Evolutionary conservation across 2,888 invertebrate genomes (phyloP).

Genomic region (Ligdia adustata): DNA sequence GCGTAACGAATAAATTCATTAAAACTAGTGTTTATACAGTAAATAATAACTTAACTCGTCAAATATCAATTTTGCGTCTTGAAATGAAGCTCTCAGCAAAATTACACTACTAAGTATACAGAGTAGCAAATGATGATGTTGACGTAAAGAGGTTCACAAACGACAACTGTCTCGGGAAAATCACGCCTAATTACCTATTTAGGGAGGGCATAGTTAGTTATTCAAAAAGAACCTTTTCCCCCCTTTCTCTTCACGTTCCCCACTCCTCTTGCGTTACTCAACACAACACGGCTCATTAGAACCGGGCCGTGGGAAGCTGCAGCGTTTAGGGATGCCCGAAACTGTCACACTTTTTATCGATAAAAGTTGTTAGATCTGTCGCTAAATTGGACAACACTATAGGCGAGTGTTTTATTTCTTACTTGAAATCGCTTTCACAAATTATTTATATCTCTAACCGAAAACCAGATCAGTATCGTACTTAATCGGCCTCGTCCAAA

Average conservation of each 20-base stretch:
- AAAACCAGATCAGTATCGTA: too few relatives aligned
- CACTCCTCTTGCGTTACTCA: slow-evolving; percentile 60
- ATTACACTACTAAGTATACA: slow-evolving; percentile 15
- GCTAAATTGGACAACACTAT: too few relatives aligned
- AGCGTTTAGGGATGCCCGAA: slow-evolving; percentile 52
- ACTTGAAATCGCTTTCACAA: too few relatives aligned
- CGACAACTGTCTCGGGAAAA: slow-evolving; percentile 41
- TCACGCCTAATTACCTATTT: slow-evolving; percentile 55
- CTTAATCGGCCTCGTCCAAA: too few relatives aligned
- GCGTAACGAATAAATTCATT: too few relatives aligned
- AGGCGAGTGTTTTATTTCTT: too few relatives aligned
- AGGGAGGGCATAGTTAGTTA: slow-evolving; percentile 56
- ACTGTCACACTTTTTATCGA: slow-evolving; percentile 27
- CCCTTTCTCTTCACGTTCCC: slow-evolving; percentile 29
- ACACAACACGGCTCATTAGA: slow-evolving; percentile 80
- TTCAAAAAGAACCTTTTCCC: slow-evolving; percentile 49
- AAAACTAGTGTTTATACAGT: too few relatives aligned
- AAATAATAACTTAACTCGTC: too few relatives aligned
- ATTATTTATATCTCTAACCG: too few relatives aligned
- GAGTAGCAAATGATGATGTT: slow-evolving; percentile 30
- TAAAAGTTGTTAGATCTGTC: slow-evolving; percentile 4
- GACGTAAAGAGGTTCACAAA: slow-evolving; percentile 27
- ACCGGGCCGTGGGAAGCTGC: slow-evolving; percentile 75
- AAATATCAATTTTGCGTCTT: slow-evolving; percentile 10
- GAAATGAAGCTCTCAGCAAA: slow-evolving; percentile 1